These are phyloP conservation scores for Drosophila pandora DNA, from an alignment of 1,140 invertebrate genomes.

Conservation along the genomic window DNA sequence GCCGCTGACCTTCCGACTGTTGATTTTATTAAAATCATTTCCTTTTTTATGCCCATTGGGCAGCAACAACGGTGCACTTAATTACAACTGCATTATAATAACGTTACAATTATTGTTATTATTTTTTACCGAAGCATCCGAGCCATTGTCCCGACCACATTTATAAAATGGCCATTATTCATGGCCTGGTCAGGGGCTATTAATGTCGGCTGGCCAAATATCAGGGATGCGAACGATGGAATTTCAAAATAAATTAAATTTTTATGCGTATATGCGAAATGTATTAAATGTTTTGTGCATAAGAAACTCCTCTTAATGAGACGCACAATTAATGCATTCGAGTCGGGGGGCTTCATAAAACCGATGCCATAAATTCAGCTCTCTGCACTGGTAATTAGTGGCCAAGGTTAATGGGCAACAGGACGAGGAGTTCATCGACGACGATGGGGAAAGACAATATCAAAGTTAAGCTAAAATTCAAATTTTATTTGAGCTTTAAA, in stretches of 20 bases:
- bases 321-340: slow-evolving; percentile 55
- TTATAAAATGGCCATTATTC: slow-evolving; percentile 59
- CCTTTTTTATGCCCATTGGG: slow-evolving; percentile 32
- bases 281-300: slow-evolving; percentile 58
- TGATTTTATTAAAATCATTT: slow-evolving; percentile 56
- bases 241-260: slow-evolving; percentile 62
- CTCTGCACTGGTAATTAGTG: slow-evolving; percentile 48
- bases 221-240: slow-evolving; percentile 14
- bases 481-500: background rate
- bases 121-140: slow-evolving; percentile 38
- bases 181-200: slow-evolving; percentile 50
- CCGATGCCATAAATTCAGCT: slow-evolving; percentile 49
- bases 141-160: slow-evolving; percentile 35
- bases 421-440: slow-evolving; percentile 39
- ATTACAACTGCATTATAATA: slow-evolving; percentile 63
- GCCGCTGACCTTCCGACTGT: slow-evolving; percentile 37
- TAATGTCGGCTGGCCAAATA: slow-evolving; percentile 50
- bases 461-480: background rate
- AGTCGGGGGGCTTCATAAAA: slow-evolving; percentile 36
- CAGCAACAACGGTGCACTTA: slow-evolving; percentile 47
- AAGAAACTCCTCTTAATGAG: slow-evolving; percentile 56
- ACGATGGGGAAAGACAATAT: background rate
- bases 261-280: slow-evolving; percentile 42
- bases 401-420: slow-evolving; percentile 46
- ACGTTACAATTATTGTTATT: slow-evolving; percentile 63